Percentiles rank a stretch among this genome's conserved stretches.
Evolutionary conservation across 2,113 vertebrate genomes (phyloP).

Genomic region (Chaetorhynchus papuensis): DNA sequence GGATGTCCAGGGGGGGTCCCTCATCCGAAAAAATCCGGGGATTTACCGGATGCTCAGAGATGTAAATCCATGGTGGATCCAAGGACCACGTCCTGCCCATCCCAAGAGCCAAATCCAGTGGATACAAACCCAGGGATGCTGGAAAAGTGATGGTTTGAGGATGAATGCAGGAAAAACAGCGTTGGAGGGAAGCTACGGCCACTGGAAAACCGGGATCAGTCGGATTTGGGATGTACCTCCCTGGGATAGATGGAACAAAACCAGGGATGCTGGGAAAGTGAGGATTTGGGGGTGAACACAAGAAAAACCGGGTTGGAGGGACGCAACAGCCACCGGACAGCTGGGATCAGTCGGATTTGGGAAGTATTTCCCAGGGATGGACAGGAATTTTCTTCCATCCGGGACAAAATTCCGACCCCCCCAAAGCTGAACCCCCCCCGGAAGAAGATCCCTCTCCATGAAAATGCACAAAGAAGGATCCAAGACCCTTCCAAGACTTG

Average conservation of each 20-base stretch:
- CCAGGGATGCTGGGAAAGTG: background rate
- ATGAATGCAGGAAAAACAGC: background rate
- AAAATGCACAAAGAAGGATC: background rate
- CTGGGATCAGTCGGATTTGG: background rate
- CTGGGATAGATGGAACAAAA: background rate
- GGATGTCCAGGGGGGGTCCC: background rate
- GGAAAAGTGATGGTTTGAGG: background rate
- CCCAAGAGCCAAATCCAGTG: rapidly evolving
- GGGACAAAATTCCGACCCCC: background rate
- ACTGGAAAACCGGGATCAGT: background rate
- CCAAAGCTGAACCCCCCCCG: rapidly evolving
- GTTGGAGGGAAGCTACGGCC: background rate
- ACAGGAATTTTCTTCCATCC: background rate
- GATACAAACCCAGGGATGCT: background rate
- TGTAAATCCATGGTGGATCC: background rate
- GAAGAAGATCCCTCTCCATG: background rate
- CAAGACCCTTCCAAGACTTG: background rate
- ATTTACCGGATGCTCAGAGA: background rate
- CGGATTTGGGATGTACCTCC: background rate
- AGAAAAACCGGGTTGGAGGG: background rate
- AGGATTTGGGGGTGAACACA: rapidly evolving
- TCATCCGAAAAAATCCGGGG: background rate
- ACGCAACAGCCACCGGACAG: background rate
- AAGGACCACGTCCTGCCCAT: rapidly evolving
- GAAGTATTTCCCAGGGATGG: too few relatives aligned